Evolutionary conservation across 1,140 invertebrate species (phyloP).

Genomic region (Tachypleus tridentatus): DNA sequence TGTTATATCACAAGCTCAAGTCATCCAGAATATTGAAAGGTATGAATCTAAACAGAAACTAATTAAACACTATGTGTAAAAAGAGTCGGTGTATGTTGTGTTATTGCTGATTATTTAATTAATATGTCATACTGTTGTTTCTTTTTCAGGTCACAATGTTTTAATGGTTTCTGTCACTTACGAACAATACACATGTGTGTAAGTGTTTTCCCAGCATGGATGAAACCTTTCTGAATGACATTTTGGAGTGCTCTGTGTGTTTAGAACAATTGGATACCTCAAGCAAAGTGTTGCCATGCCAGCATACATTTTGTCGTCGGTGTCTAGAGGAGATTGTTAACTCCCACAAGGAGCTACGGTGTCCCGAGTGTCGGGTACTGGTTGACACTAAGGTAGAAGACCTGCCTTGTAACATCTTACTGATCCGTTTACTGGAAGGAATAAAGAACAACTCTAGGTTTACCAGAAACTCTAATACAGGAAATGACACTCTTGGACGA

Average conservation of each 20-base stretch:
- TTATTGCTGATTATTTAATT: too few relatives aligned
- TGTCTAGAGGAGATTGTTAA: conserved; percentile 82
- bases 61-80: too few relatives aligned
- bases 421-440: conserved; percentile 84
- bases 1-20: too few relatives aligned
- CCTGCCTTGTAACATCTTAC: conserved; percentile 78
- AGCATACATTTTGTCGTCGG: conserved; percentile 90
- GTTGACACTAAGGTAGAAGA: conserved; percentile 71
- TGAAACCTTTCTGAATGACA: conserved; percentile 51
- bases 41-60: too few relatives aligned
- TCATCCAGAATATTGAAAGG: too few relatives aligned
- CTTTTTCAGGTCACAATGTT: too few relatives aligned
- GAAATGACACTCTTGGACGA: too few relatives aligned
- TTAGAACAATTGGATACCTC: conserved; percentile 77
- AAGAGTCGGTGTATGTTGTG: too few relatives aligned
- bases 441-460: conserved; percentile 5
- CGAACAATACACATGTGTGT: too few relatives aligned
- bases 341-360: conserved; percentile 69
- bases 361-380: conserved; percentile 83
- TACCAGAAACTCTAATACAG: not conserved
- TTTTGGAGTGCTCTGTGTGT: conserved; percentile 87
- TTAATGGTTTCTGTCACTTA: too few relatives aligned
- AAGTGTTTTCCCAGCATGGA: not conserved
- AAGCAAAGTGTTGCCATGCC: conserved; percentile 82
- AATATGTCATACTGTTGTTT: too few relatives aligned